Evolutionary conservation across 2,888 invertebrate genomes (phyloP).

Genomic region (Podotricha telesiphe): DNA sequence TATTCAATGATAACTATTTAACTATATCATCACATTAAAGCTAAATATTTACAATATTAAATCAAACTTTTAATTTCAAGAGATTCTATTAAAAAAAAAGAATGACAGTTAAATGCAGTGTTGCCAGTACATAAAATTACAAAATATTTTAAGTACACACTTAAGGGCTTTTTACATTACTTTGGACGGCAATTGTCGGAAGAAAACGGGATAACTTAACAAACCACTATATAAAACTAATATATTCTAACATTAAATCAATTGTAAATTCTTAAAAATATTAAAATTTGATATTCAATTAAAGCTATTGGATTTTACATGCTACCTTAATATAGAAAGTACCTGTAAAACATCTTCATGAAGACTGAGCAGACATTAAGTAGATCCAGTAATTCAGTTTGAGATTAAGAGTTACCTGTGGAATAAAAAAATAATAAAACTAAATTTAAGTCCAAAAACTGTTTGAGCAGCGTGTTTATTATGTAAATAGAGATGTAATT

Average conservation of each 20-base stretch:
- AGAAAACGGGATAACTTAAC: slow-evolving; percentile 14
- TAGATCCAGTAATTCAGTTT: slow-evolving; percentile 23
- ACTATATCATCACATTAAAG: background rate
- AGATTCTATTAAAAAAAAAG: slow-evolving; percentile 10
- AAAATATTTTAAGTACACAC: slow-evolving; percentile 6
- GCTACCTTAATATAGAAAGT: slow-evolving; percentile 28
- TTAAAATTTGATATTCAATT: slow-evolving; percentile 47
- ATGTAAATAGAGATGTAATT: too few relatives aligned
- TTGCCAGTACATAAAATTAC: background rate
- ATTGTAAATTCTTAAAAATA: slow-evolving; percentile 29
- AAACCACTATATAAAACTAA: slow-evolving; percentile 10
- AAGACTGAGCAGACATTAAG: slow-evolving; percentile 7
- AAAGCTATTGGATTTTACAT: slow-evolving; percentile 48
- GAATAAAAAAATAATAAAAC: background rate
- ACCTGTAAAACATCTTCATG: slow-evolving; percentile 36
- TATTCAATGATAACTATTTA: background rate
- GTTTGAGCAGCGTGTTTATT: too few relatives aligned
- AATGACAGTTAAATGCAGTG: background rate
- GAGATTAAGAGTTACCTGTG: slow-evolving; percentile 16
- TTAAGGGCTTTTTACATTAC: background rate
- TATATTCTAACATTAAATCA: slow-evolving; percentile 18
- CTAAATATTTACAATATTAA: slow-evolving; percentile 1
- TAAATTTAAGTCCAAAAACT: background rate
- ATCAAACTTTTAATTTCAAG: background rate
- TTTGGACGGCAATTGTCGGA: slow-evolving; percentile 37